phyloP scores from a whole-genome alignment of 1,140 invertebrate species.

The Heliconius congener region DNA sequence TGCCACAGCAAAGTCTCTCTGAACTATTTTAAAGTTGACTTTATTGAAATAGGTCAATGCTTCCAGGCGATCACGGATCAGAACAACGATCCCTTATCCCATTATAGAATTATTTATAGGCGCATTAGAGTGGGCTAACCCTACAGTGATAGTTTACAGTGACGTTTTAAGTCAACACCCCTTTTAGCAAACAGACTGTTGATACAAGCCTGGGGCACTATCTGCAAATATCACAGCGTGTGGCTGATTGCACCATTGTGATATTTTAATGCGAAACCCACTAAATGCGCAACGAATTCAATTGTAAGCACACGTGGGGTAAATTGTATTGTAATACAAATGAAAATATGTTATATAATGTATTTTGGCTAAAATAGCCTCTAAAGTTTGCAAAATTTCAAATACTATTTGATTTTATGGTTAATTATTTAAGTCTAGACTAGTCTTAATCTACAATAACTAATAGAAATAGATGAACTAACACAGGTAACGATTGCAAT shows the following conservation, averaged over 20 bases:
- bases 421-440: constrained; percentile 24
- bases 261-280: constrained; percentile 43
- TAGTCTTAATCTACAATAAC: neutral
- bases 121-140: constrained; percentile 33
- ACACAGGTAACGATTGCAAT: constrained; percentile 2
- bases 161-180: constrained; percentile 30
- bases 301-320: constrained; percentile 29
- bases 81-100: constrained; percentile 48
- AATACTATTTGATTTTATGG: neutral
- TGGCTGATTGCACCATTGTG: constrained; percentile 73
- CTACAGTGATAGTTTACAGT: constrained; percentile 24
- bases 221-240: constrained; percentile 68
- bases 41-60: constrained; percentile 55
- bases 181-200: constrained; percentile 35
- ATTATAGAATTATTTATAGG: constrained; percentile 49
- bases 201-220: constrained; percentile 32
- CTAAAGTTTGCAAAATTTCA: neutral
- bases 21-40: constrained; percentile 44
- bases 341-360: neutral
- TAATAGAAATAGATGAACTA: neutral
- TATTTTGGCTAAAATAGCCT: neutral
- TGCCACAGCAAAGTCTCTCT: constrained; percentile 13
- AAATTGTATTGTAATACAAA: neutral
- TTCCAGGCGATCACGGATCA: constrained; percentile 58
- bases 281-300: constrained; percentile 43